phyloP scores from a whole-genome alignment of 2,797 vertebrate species.

The Serranus cabrilla region DNA sequence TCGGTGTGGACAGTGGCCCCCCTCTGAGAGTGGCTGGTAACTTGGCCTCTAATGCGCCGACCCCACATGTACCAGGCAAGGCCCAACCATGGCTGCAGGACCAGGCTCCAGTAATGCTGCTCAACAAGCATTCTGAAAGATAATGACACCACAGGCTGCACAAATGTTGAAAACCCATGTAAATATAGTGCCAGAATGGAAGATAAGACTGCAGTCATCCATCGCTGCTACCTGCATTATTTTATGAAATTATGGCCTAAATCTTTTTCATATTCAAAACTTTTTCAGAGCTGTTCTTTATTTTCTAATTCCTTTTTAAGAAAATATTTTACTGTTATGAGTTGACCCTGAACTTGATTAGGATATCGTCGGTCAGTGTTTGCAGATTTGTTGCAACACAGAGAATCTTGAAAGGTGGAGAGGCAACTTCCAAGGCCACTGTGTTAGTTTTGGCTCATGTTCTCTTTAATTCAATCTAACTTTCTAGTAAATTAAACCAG shows the following conservation, averaged over 20 bases:
- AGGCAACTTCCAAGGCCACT: background rate
- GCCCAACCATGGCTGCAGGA: slow-evolving; percentile 47
- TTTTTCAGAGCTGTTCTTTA: slow-evolving; percentile 10
- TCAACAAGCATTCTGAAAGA: slow-evolving; percentile 62
- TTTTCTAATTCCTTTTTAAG: background rate
- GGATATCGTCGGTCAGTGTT: background rate
- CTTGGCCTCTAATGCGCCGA: slow-evolving; percentile 77
- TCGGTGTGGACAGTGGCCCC: slow-evolving; percentile 74
- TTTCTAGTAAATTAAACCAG: slow-evolving; percentile 11
- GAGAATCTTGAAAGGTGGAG: background rate
- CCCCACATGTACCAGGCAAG: slow-evolving; percentile 75
- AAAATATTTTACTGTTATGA: slow-evolving; percentile 1
- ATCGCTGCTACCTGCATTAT: slow-evolving; percentile 44
- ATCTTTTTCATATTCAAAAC: slow-evolving; percentile 36
- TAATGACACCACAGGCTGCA: slow-evolving; percentile 70
- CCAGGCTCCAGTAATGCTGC: slow-evolving; percentile 50
- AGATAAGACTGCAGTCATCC: slow-evolving; percentile 52
- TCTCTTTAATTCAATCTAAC: background rate
- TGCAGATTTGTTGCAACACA: slow-evolving; percentile 6
- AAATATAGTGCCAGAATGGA: slow-evolving; percentile 63
- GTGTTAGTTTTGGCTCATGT: background rate
- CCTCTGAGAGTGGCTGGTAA: slow-evolving; percentile 73
- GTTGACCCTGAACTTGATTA: slow-evolving; percentile 19
- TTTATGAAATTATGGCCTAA: slow-evolving; percentile 45
- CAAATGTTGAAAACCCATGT: slow-evolving; percentile 63